Conservation (phyloP, 2,888 invertebrate genomes). For the Drosophila paramelanica region DNA sequence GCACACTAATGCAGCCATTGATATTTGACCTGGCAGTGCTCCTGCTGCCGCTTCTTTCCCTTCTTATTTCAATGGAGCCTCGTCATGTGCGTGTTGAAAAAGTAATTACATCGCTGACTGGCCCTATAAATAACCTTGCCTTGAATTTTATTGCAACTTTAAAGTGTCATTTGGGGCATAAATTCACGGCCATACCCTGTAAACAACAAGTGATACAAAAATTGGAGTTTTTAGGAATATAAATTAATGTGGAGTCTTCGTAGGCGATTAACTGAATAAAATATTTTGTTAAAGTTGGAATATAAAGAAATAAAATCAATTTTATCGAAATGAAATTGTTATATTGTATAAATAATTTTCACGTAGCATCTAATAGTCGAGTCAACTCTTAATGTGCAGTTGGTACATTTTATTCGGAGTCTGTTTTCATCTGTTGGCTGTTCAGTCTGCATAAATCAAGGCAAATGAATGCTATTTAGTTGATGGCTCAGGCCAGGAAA, state of each 20-base stretch:
- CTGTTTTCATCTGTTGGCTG: constrained; percentile 46
- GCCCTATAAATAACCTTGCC: constrained; percentile 71
- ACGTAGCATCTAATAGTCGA: constrained; percentile 6
- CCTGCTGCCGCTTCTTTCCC: not conserved
- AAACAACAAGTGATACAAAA: not conserved
- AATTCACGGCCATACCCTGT: constrained; percentile 54
- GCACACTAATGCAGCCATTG: constrained; percentile 71
- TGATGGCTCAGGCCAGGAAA: constrained; percentile 74
- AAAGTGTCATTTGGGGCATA: constrained; percentile 77
- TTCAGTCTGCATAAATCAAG: constrained; percentile 75
- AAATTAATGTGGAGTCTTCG: too few species aligned
- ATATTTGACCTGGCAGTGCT: constrained; percentile 55
- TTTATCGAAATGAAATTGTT: too few species aligned
- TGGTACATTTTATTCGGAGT: constrained; percentile 29
- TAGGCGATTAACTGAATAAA: too few species aligned
- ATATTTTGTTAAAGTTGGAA: too few species aligned
- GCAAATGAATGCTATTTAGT: constrained; percentile 83
- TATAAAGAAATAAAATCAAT: too few species aligned
- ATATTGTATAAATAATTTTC: not conserved
- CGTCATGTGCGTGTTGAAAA: constrained; percentile 76
- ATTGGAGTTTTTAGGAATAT: too few species aligned
- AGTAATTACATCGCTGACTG: constrained; percentile 77
- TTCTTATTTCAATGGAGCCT: constrained; percentile 1
- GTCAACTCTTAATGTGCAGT: not conserved
- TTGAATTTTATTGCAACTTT: constrained; percentile 76